These are phyloP conservation scores for Eristalinus sepulchralis DNA, from an alignment of 2,888 invertebrate species.

Conservation along the genomic window DNA sequence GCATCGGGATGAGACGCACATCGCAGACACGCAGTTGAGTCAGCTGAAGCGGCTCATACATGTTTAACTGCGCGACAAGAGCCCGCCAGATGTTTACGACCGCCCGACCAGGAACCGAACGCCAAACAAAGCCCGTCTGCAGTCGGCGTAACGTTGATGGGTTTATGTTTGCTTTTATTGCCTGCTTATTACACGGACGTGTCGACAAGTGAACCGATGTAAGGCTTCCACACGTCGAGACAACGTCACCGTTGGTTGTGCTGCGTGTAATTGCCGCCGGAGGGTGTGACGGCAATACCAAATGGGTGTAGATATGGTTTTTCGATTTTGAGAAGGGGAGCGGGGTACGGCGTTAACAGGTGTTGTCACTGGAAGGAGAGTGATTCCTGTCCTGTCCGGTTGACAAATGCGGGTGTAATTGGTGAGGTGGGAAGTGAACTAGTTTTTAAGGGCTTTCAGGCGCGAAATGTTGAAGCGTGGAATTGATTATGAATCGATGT, in stretches of 20 bases:
- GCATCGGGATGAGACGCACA: background rate
- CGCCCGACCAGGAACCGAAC: background rate
- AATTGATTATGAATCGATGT: background rate
- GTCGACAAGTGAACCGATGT: background rate
- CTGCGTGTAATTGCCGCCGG: background rate
- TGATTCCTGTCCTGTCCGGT: background rate
- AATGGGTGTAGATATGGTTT: background rate
- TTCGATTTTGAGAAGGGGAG: background rate
- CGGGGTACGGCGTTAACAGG: background rate
- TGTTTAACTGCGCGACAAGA: slow-evolving; percentile 16
- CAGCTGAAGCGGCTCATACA: background rate
- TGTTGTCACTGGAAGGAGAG: background rate
- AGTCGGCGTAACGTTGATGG: slow-evolving; percentile 27
- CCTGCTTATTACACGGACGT: background rate
- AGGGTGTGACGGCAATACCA: background rate
- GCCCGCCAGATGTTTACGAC: slow-evolving; percentile 24
- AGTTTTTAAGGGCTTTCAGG: too few species aligned
- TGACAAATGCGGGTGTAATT: background rate
- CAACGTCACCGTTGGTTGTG: background rate
- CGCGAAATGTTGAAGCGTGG: background rate
- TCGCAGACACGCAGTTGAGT: too few species aligned
- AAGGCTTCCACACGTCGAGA: background rate
- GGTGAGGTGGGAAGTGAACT: background rate
- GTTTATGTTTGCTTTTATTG: background rate
- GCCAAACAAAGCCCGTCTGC: background rate